Evolutionary conservation across 2,888 invertebrate species (phyloP), one percentile per base, ranked within the genome.

Genomic region (Agrochola lota): DNA sequence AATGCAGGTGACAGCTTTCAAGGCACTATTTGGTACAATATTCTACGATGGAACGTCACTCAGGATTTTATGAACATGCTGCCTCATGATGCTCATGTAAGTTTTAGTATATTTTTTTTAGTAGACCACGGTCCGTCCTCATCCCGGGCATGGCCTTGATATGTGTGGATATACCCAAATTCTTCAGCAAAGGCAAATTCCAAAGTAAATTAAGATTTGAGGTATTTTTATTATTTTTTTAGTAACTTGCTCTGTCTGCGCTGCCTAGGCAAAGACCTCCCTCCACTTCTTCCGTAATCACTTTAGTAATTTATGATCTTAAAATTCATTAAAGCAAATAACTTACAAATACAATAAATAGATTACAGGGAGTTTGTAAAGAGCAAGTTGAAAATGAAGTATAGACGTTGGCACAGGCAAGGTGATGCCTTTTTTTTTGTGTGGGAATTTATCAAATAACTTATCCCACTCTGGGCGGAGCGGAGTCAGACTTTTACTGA

Each of bases 21-120:
- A 90, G 98, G 98, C 0, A 98, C 98, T 0, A 95, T 98, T 8
- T 99, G 98, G 98, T 99, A 98, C 91, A 98, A 98, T 81, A 91
- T 98, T 5, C 96, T 98, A 63, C 95, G 97, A 85, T 98, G 98
- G 98, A 98, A 98, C 85, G 98, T 98, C 1, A 98, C 98, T 0
- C 97, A 98, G 60, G 95, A 97, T 70, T 98, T 99, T 89, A 97
- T 99, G 95, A 98, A 99, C 90, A 96, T 97, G 92, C 91, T 99
- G 15, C 97, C 97, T 6, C 98, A 98, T 89, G 98, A 98, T 91
- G 99, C 97, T 1, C 98, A 98, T 96, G 98, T 98, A 94, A 95
- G 95, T 94, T 67, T 49, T 35, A 57, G 40, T 66, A 15, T n/a
- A 66, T 49, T 1, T 35, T 23, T 11, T 55, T 66, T n/a, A n/a